Evolutionary conservation across 2,113 vertebrate species (phyloP).

Genomic region (Chaetorhynchus papuensis): DNA sequence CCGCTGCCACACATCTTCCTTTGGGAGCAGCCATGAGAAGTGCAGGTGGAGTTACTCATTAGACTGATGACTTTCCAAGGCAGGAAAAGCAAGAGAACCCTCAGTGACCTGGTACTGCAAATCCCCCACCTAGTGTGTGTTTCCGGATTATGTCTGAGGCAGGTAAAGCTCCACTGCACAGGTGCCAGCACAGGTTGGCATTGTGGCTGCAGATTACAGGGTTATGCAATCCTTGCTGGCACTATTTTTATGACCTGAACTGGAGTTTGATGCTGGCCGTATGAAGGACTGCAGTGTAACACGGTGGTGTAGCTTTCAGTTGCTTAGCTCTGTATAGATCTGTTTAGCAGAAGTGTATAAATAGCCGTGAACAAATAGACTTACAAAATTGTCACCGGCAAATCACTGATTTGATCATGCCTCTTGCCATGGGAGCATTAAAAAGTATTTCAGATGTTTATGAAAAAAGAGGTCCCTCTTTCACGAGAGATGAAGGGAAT

Average conservation of each 20-base stretch:
- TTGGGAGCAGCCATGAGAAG: neutral
- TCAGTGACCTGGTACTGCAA: slow-evolving; percentile 19
- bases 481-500: neutral
- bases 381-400: neutral
- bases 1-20: fast-evolving
- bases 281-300: neutral
- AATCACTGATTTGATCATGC: neutral
- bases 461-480: neutral
- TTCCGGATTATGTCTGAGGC: slow-evolving; percentile 51
- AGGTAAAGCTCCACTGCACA: slow-evolving; percentile 22
- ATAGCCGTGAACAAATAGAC: neutral
- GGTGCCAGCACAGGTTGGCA: neutral
- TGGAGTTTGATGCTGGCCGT: neutral
- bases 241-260: neutral
- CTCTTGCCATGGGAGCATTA: neutral
- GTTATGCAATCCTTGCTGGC: slow-evolving; percentile 16
- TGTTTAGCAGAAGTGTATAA: neutral
- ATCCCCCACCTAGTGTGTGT: neutral
- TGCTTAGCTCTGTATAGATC: neutral
- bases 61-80: neutral
- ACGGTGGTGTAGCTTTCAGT: neutral
- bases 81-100: neutral
- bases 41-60: neutral
- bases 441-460: neutral
- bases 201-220: slow-evolving; percentile 35